Percentiles rank a stretch among this genome's conserved stretches.
These are phyloP conservation scores for Petrophora chlorosata DNA, from an alignment of 2,888 invertebrate genomes.

Conservation along the genomic window DNA sequence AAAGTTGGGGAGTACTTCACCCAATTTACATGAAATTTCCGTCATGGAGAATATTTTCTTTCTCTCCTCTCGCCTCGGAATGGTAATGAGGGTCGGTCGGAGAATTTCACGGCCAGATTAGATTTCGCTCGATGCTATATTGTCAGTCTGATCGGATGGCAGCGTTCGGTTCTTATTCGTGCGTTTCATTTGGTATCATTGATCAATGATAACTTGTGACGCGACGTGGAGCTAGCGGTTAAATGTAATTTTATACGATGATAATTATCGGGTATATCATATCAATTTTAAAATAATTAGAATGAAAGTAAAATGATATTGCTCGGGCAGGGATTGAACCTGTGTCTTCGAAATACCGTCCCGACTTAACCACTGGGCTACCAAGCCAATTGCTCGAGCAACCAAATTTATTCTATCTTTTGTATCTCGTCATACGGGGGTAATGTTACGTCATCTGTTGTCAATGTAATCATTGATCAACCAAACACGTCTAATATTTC, in stretches of 20 bases:
- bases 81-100: slow-evolving; percentile 74
- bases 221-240: neutral
- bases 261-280: neutral
- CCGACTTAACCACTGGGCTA: no score
- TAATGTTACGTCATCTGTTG: no score
- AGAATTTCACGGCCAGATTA: slow-evolving; percentile 71
- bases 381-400: no score
- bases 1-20: slow-evolving; percentile 59
- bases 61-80: slow-evolving; percentile 66
- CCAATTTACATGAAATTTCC: slow-evolving; percentile 79
- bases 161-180: slow-evolving; percentile 11
- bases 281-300: no score
- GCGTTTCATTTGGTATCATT: slow-evolving; percentile 17
- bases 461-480: no score
- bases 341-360: no score
- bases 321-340: no score
- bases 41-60: slow-evolving; percentile 66
- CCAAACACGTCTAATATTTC: no score
- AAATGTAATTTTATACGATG: neutral
- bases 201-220: slow-evolving; percentile 18
- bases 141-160: slow-evolving; percentile 49
- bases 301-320: no score
- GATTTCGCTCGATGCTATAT: slow-evolving; percentile 59
- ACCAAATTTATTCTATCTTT: no score
- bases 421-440: no score